Base-by-base conservation (phyloP, 30 jellyfish, hydroid and myxozoan species). In the Turritopsis rubra region DNA sequence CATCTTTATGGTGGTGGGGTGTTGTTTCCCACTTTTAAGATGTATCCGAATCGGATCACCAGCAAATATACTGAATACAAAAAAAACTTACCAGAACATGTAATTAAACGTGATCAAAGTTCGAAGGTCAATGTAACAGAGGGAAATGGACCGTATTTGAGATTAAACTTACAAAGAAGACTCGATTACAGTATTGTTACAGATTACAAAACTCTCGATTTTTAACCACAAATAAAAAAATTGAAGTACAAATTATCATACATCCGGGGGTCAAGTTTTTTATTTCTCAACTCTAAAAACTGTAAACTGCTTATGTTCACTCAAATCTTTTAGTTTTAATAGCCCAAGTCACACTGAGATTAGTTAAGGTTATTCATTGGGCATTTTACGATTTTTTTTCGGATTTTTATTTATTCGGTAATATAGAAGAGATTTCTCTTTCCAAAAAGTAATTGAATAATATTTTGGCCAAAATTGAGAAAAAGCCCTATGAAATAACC, bases 1-100 rank as follows among this genome's bases (percentile, higher is more conserved):
- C 41, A 84, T 91, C 66, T 80, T 91, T 68, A 30, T 84, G 75
- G 96, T 91, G 26, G 96, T 91, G 24, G 97, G 97, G 29, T 91
- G 97, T 85, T 91, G 97, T 73, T 91, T 91, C 66, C 97, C 97
- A 18, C 25, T 91, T 53, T 90, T 91, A 20, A 26, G 91, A 25
- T 73, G 84, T 84, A 91, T 91, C 84, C 93, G 97, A 30, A 54
- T 91, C 29, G 91, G 97, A n/a, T 74, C 82, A 29, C 90, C 94
- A 79, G 54, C 82, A 31, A 81, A 71, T 53, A 80, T 72, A 77
- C 84, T 85, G 28, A 91, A 89, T 82, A 73, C 82, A 29, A 85
- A 84, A 66, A 88, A 68, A 19, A 68, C 77, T n/a, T 68, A 68
- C 30, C 77, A 68, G 19, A 68, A 68, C 0, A 27, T 68, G 30